Evolutionary conservation across 2,113 vertebrate species (phyloP).

Genomic region (Ptychochromis oligacanthus): DNA sequence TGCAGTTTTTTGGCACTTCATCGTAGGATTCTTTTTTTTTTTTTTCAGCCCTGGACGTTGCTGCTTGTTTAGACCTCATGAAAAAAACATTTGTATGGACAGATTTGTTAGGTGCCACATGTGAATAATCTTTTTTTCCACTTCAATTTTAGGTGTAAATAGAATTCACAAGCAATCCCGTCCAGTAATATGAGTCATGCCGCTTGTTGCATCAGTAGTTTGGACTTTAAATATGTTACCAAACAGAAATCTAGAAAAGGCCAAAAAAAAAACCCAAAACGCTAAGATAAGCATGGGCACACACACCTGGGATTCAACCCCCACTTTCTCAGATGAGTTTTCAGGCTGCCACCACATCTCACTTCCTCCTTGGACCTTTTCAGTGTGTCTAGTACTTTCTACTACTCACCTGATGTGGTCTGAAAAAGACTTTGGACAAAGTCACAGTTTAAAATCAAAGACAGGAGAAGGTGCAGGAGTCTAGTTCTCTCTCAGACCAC

Average conservation of each 20-base stretch:
- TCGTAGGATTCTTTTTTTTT: neutral
- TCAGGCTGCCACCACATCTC: neutral
- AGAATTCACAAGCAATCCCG: neutral
- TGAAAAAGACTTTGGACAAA: neutral
- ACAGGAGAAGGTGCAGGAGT: neutral
- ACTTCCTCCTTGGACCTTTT: neutral
- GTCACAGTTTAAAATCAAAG: fast-evolving
- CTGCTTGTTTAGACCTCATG: neutral
- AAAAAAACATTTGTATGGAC: neutral
- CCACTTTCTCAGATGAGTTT: neutral
- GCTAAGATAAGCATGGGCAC: neutral
- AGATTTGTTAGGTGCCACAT: neutral
- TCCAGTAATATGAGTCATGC: neutral
- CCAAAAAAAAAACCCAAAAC: neutral
- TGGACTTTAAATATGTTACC: neutral
- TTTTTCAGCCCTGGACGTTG: neutral
- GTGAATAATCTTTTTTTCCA: neutral
- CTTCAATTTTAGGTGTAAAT: slow-evolving; percentile 1
- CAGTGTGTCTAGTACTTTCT: neutral
- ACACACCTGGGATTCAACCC: neutral
- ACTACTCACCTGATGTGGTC: neutral
- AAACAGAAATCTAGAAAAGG: neutral
- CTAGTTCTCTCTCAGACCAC: neutral
- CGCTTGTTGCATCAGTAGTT: neutral
- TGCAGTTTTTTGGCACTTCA: neutral